Evolutionary conservation across 1,140 invertebrate species (phyloP).

Genomic region (Rhizoglyphus robini): DNA sequence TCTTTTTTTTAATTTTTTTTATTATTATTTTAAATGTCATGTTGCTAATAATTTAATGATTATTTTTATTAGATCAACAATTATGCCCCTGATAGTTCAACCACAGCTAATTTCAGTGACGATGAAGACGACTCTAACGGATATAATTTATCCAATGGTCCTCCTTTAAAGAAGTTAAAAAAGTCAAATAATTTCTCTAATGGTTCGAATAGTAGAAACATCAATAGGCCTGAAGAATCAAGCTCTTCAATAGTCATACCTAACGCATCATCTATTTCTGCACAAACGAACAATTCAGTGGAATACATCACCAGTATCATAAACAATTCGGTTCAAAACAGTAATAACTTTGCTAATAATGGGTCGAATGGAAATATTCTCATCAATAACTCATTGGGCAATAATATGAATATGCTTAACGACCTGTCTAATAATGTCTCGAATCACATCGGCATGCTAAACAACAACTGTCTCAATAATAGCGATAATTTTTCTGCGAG

Average conservation of each 20-base stretch:
- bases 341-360: no score
- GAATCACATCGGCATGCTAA: not conserved
- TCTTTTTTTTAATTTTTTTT: not conserved
- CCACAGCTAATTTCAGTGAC: constrained; percentile 15
- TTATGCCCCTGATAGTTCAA: not conserved
- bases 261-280: no score
- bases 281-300: no score
- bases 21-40: not conserved
- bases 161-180: constrained; percentile 4
- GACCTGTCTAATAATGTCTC: not conserved
- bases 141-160: not conserved
- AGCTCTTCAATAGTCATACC: not conserved
- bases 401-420: not conserved
- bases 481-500: no score
- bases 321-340: no score
- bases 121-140: constrained; percentile 9
- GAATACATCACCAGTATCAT: no score
- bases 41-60: not conserved
- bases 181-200: constrained; percentile 15
- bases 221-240: not conserved
- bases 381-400: no score
- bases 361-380: not conserved
- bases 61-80: not conserved
- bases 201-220: not conserved
- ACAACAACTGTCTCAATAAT: no score